Base-by-base conservation (phyloP, 2,113 vertebrate genomes). In the Melanerpes formicivorus region DNA sequence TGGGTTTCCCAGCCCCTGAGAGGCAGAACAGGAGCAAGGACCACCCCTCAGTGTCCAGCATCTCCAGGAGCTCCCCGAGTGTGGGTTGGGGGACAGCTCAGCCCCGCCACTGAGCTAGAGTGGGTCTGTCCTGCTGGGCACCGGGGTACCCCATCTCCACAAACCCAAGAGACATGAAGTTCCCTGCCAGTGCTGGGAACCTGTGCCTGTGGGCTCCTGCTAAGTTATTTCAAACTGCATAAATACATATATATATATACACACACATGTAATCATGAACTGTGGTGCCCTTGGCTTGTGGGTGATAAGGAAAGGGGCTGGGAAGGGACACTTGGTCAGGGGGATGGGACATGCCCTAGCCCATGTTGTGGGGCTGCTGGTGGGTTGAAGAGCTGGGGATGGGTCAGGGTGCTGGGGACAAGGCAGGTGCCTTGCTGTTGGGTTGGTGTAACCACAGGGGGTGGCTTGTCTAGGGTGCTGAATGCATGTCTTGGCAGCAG, bases 201-300 rank as follows among this genome's bases (percentile, higher is more conserved):
- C 63, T 34, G 55, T 1, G 1, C 73, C 55, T 1, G 1, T 1
- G 2, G 37, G 40, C 18, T 55, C 14, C 26, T 63, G 27, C 56
- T 95, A 95, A 94, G n/a, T 94, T 95, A 96, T 91, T 92, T 44
- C 16, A 29, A 75, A 70, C 19, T 8, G 40, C 12, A 29, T 40
- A 55, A 27, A 77, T 69, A 73, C 48, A 40, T 71, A 29, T 21
- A 50, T 50, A 21, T 21, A 50, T 6, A 50, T 5, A 50, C 19
- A 46, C 6, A 16, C 26, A 7, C 48, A 21, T 64, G 37, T 60
- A 77, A 59, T 48, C 16, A 71, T 0, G 1, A 34, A 44, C 18
- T 3, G 9, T 0, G 1, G n/a, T 80, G 40, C 15, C 25, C 32
- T 71, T 46, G 21, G 40, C 26, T 62, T 34, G 54, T 1, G 1